Base-by-base conservation (phyloP, 2,797 vertebrate species). In the Anableps anableps region DNA sequence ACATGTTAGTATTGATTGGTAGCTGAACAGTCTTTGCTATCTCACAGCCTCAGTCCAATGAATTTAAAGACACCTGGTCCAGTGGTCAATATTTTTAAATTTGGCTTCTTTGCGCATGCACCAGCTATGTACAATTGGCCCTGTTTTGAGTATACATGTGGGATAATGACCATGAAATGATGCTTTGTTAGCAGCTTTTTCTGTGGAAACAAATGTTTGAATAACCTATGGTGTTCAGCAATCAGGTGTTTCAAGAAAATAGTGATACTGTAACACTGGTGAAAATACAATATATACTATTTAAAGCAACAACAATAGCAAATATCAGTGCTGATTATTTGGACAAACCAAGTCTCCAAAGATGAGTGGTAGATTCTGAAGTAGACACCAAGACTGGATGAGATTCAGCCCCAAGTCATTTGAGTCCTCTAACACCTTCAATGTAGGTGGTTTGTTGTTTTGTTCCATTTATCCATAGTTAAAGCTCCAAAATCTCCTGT, bases 401-500 rank as follows among this genome's bases (percentile, higher is more conserved):
- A 31, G 21, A 53, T 74, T 53, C 26, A 74, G 5, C 31, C 31
- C 34, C 21, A 74, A 53, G 50, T 74, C 31, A 53, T 74, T 53
- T 53, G 72, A 74, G 48, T 74, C 72, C 19, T 74, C 50, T 23
- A 74, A 26, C 48, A 74, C 26, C 34, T 53, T 74, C 31, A 26
- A 19, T n/a, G 48, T 38, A 6, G 21, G 48, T 53, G 72, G 50
- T 74, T 74, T 74, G 34, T 74, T 53, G 72, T 23, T 53, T 74
- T 53, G 50, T 16, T 74, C 72, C 72, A 53, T n/a, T 21, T 55
- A 82, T 1, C 82, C 74, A 38, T 82, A 81, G 71, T 79, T 86
- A 66, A 82, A 84, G 48, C 0, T 84, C 50, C 50, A 71, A 29
- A 86, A 81, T 82, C 74, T 84, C 31, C n/a, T 80, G 71, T 81